Evolutionary conservation across 2,797 vertebrate genomes (phyloP).

Genomic region (Nannoperca obscura): DNA sequence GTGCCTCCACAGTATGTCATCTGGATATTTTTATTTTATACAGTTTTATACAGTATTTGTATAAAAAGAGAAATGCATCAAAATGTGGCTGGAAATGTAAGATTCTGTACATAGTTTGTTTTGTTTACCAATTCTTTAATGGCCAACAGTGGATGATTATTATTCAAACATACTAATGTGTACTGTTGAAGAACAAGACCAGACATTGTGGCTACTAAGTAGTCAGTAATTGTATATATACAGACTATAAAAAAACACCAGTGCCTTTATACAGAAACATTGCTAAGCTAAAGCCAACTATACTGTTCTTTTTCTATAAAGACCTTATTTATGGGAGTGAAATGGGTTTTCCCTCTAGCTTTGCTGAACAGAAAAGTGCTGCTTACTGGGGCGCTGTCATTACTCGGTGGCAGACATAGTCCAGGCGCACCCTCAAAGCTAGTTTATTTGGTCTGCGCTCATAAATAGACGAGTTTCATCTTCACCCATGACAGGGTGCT

Average conservation of each 20-base stretch:
- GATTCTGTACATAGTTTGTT: not conserved
- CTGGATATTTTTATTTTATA: no score
- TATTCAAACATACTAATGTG: constrained; percentile 17
- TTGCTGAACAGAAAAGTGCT: constrained; percentile 29
- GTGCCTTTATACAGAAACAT: constrained; percentile 3
- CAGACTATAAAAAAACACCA: constrained; percentile 15
- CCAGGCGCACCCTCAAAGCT: constrained; percentile 45
- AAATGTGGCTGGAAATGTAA: not conserved
- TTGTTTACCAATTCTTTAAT: constrained; percentile 6
- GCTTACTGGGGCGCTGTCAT: constrained; percentile 33
- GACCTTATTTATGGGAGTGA: constrained; percentile 31
- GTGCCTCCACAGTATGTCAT: not conserved
- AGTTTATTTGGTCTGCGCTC: constrained; percentile 58
- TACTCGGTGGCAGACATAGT: constrained; percentile 40
- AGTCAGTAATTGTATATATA: not conserved
- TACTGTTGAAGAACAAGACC: constrained; percentile 13
- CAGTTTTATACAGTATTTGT: not conserved
- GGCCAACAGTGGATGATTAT: not conserved
- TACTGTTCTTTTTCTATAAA: constrained; percentile 34
- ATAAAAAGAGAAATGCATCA: not conserved
- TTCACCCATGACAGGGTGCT: constrained; percentile 51
- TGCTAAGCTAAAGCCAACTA: not conserved
- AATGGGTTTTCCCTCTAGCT: constrained; percentile 42
- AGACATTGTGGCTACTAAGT: constrained; percentile 5
- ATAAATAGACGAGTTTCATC: constrained; percentile 60